These are phyloP conservation scores for Mesocentrotus franciscanus DNA, from an alignment of 53 echinoderm and acorn worm genomes.

Conservation along the genomic window DNA sequence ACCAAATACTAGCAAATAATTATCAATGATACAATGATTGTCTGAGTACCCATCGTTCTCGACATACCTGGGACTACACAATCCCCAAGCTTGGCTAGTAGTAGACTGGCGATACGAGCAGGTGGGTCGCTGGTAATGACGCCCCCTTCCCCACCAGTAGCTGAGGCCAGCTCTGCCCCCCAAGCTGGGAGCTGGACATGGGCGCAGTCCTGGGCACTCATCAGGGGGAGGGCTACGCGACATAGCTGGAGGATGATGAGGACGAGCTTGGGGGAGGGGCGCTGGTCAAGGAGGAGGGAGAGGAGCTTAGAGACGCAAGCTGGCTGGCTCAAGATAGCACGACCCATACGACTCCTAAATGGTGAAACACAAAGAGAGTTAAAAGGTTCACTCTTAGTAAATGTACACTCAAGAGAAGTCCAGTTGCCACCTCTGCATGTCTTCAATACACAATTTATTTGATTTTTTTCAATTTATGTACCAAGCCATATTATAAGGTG, in stretches of 20 bases:
- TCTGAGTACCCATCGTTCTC: neutral
- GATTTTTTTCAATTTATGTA: too few species aligned
- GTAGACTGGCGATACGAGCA: slow-evolving; percentile 86
- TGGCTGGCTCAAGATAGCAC: slow-evolving; percentile 91
- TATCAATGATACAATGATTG: too few species aligned
- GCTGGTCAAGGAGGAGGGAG: slow-evolving; percentile 89
- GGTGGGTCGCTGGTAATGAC: slow-evolving; percentile 79
- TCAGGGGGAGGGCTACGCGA: slow-evolving; percentile 87
- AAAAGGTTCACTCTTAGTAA: neutral
- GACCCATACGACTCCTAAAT: slow-evolving; percentile 89
- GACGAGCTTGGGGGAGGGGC: slow-evolving; percentile 91
- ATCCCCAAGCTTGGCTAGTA: slow-evolving; percentile 91
- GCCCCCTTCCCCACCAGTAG: slow-evolving; percentile 51
- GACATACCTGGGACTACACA: slow-evolving; percentile 87
- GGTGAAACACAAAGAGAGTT: neutral
- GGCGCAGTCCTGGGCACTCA: slow-evolving; percentile 91
- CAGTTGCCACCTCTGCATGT: neutral
- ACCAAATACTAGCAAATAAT: too few species aligned
- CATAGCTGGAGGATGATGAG: slow-evolving; percentile 96
- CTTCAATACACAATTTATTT: neutral
- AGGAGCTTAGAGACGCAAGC: slow-evolving; percentile 93
- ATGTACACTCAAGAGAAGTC: neutral
- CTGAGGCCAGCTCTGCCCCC: slow-evolving; percentile 82
- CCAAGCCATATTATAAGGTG: too few species aligned
- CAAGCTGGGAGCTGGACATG: slow-evolving; percentile 87